These are phyloP conservation scores for Junonia oenone DNA, from an alignment of 2,888 invertebrate species.

Conservation along the genomic window DNA sequence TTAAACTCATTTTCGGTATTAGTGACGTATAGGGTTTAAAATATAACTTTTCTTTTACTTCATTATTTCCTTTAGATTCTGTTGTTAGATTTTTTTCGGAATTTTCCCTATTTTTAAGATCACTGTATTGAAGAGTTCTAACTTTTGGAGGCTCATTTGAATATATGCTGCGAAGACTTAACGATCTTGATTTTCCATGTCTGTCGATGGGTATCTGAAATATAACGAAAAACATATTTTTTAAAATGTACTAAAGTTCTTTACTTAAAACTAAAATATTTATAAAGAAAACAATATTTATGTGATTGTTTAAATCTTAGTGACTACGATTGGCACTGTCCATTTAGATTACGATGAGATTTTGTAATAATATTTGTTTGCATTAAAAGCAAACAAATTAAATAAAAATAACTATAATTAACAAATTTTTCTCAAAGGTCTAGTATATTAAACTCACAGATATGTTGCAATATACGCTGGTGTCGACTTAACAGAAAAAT, in stretches of 20 bases:
- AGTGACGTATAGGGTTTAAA: constrained; percentile 59
- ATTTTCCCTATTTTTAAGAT: constrained; percentile 42
- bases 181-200: constrained; percentile 64
- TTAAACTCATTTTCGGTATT: constrained; percentile 70
- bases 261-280: too few relatives aligned
- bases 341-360: too few relatives aligned
- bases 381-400: too few relatives aligned
- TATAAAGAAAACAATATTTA: too few relatives aligned
- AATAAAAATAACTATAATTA: too few relatives aligned
- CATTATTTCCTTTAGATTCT: constrained; percentile 48
- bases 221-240: constrained; percentile 28
- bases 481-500: too few relatives aligned
- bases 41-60: constrained; percentile 53
- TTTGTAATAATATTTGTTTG: too few relatives aligned
- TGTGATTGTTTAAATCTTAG: too few relatives aligned
- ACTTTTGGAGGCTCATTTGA: constrained; percentile 52
- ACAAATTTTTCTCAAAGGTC: too few relatives aligned
- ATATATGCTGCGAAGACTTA: constrained; percentile 59
- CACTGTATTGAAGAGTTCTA: constrained; percentile 48
- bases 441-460: too few relatives aligned
- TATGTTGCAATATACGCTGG: too few relatives aligned
- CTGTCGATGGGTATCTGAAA: constrained; percentile 72
- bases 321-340: too few relatives aligned
- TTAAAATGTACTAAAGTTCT: background rate
- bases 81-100: constrained; percentile 39